Evolutionary conservation across 1,140 invertebrate species (phyloP).

Genomic region (Lepidurus couesii): DNA sequence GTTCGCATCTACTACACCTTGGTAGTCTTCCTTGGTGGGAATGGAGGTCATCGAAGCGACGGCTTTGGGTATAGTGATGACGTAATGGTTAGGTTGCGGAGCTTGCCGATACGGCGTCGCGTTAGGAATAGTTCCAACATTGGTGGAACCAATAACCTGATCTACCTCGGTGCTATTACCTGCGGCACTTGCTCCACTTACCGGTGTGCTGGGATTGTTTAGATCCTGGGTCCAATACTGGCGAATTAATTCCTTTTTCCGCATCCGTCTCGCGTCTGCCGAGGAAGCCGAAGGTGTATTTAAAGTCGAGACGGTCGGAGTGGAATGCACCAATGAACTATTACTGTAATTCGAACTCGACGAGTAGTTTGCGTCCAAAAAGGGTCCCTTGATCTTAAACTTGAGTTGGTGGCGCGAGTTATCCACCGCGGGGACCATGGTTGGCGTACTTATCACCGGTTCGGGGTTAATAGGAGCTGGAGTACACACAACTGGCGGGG

Average conservation of each 20-base stretch:
- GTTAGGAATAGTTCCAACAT: constrained; percentile 47
- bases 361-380: constrained; percentile 66
- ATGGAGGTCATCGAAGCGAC: constrained; percentile 78
- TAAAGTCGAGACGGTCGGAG: constrained; percentile 45
- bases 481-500: neutral
- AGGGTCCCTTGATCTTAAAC: constrained; percentile 84
- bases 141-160: constrained; percentile 32
- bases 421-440: constrained; percentile 24
- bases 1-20: constrained; percentile 45
- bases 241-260: constrained; percentile 78
- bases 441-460: constrained; percentile 22
- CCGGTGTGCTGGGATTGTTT: constrained; percentile 53
- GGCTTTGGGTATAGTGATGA: constrained; percentile 77
- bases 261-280: constrained; percentile 71
- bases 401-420: constrained; percentile 71
- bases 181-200: constrained; percentile 4
- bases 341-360: constrained; percentile 31
- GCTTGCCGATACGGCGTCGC: constrained; percentile 51
- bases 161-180: constrained; percentile 29
- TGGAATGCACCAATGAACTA: constrained; percentile 35
- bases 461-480: neutral
- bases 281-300: constrained; percentile 46
- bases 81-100: constrained; percentile 51
- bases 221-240: constrained; percentile 81
- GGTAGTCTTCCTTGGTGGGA: constrained; percentile 74